Percentiles rank a stretch among this genome's conserved stretches.
Evolutionary conservation across 2,113 vertebrate species (phyloP).

Genomic region (Stigmatopora argus): DNA sequence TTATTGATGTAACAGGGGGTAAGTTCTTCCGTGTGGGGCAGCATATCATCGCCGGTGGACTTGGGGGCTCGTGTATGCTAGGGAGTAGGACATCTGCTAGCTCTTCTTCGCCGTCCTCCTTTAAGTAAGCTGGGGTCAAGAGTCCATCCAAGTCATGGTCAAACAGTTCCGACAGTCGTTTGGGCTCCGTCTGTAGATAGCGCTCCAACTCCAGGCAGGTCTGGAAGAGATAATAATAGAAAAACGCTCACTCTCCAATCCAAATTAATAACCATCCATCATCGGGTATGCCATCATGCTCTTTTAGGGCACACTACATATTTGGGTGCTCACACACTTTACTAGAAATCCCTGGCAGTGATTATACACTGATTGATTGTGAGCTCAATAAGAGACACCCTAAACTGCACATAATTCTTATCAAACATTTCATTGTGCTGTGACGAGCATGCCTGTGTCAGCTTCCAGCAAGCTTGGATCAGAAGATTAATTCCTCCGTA

Average conservation of each 20-base stretch:
- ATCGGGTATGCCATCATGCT: conserved; percentile 26
- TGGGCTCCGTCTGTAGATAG: conserved; percentile 95
- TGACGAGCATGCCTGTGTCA: conserved; percentile 37
- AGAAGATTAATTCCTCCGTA: conserved; percentile 63
- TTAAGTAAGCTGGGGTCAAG: conserved; percentile 80
- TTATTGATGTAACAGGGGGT: conserved; percentile 73
- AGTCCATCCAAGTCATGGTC: conserved; percentile 89
- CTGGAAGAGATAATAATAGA: conserved; percentile 59
- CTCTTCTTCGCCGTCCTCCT: conserved; percentile 80
- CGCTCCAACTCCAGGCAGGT: conserved; percentile 96
- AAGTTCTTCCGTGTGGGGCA: conserved; percentile 70
- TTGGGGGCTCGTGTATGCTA: conserved; percentile 72
- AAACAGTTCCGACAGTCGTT: conserved; percentile 87
- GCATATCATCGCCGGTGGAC: conserved; percentile 68
- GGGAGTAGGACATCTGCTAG: conserved; percentile 78
- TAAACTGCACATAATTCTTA: conserved; percentile 58
- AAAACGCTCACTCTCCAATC: conserved; percentile 19
- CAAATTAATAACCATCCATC: conserved; percentile 42
- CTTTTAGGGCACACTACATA: not conserved
- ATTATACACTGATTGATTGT: conserved; percentile 72
- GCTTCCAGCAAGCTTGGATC: conserved; percentile 49
- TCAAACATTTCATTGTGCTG: conserved; percentile 58
- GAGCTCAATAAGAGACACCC: conserved; percentile 42
- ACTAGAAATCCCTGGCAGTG: conserved; percentile 65
- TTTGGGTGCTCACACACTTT: conserved; percentile 34